Evolutionary conservation across 2,888 invertebrate species (phyloP), one percentile per base, ranked within the genome.

Genomic region (Agonopterix arenella): DNA sequence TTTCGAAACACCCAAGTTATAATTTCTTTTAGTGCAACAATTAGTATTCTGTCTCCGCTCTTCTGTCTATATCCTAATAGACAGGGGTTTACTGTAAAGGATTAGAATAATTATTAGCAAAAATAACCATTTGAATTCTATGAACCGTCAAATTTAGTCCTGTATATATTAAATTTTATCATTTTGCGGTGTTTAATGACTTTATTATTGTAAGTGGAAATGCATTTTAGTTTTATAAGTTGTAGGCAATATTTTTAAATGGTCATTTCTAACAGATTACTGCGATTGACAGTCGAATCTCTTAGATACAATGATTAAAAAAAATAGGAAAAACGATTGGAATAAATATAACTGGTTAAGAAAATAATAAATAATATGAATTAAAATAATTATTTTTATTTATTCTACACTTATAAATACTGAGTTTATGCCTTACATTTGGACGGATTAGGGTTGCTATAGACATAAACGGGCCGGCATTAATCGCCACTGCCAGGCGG

Each of bases 221-320:
- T 80, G 88, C 88, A 86, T 89, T 88, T 88, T 89, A 88, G 88
- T 86, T 89, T 79, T 80, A 76, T 85, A 88, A 84, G 85, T 85
- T 84, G 79, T 88, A 88, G 89, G 84, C 80, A 84, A 88, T 88
- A 86, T 84, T 84, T 84, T 84, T 76, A 82, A 84, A 84, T 68
- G 73, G 78, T 85, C 82, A 81, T 84, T 80, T 86, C 80, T 86
- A 85, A 81, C 63, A 62, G 84, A 84, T 76, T 76, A 76, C 79
- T 81, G 82, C 76, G 67, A 67, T 79, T 64, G 76, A 70, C 82
- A 78, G 82, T 78, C 72, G 85, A 89, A 88, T 89, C 86, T 88
- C 88, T 86, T 89, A 86, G 86, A 82, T 72, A 73, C 80, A 83
- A 84, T 84, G 80, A 84, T 81, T 75, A 78, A 85, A 86, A 84